Evolutionary conservation across 1,140 invertebrate genomes (phyloP).

Genomic region (Lucilia sericata): DNA sequence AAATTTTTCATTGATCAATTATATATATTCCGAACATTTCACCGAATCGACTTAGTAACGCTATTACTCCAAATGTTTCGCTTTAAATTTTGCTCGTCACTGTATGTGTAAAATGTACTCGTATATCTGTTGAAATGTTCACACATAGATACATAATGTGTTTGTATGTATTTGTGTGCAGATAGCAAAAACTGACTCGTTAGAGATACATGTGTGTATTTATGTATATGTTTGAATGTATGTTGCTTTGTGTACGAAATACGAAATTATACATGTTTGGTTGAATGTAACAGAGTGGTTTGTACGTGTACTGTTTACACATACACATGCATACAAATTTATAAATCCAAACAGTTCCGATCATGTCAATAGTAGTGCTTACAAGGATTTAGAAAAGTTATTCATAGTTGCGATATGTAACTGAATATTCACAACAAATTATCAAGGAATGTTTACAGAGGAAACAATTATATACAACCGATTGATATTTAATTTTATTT

Average conservation of each 20-base stretch:
- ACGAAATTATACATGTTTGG: slow-evolving; percentile 3
- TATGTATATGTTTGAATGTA: background rate
- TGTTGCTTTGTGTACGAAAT: background rate
- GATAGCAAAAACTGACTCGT: slow-evolving; percentile 28
- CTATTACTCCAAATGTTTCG: no score
- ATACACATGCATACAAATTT: background rate
- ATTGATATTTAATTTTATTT: no score
- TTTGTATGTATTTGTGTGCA: background rate
- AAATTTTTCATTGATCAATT: no score
- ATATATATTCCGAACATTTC: no score
- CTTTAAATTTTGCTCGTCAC: no score
- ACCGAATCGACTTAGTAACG: no score
- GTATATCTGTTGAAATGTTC: slow-evolving; percentile 3
- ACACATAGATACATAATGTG: background rate
- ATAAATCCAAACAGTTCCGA: background rate
- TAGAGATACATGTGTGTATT: background rate
- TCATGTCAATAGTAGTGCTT: no score
- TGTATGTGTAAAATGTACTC: background rate
- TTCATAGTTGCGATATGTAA: no score
- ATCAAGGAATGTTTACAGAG: no score
- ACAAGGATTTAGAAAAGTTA: no score
- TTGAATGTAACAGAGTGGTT: slow-evolving; percentile 35
- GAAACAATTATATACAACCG: no score
- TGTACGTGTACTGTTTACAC: background rate
- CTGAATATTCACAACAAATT: no score